Evolutionary conservation across 2,797 vertebrate species (phyloP).

Genomic region (Sphenopsis melanotis): DNA sequence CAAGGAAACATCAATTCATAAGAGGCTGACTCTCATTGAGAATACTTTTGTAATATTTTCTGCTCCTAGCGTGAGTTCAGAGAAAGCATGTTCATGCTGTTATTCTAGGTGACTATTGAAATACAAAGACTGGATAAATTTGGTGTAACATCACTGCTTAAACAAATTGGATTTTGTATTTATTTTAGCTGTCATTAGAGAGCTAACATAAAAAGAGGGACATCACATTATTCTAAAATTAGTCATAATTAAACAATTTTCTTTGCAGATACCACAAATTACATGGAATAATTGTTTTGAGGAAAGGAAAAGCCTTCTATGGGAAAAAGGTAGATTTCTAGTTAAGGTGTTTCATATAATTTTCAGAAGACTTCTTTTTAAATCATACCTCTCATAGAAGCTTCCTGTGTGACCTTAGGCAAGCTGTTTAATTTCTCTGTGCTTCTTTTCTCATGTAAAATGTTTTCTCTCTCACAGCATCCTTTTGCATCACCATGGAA

Average conservation of each 20-base stretch:
- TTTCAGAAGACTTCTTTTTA: neutral
- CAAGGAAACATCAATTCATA: neutral
- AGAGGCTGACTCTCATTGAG: neutral
- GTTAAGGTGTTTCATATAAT: neutral
- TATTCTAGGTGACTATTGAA: conserved; percentile 4
- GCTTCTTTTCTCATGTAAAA: neutral
- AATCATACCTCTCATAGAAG: neutral
- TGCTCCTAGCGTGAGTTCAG: neutral
- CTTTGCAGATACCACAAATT: neutral
- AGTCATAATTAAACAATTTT: neutral
- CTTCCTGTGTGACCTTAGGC: neutral
- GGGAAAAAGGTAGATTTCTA: neutral
- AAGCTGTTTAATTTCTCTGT: neutral
- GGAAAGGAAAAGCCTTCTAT: neutral
- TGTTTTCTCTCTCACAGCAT: neutral
- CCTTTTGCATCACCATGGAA: neutral
- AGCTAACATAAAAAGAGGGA: neutral
- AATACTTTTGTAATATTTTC: conserved; percentile 22
- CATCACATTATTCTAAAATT: neutral
- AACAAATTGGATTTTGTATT: conserved; percentile 4
- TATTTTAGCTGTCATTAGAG: neutral
- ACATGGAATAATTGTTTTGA: neutral
- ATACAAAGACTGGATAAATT: neutral
- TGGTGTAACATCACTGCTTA: neutral
- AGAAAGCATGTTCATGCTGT: neutral